Percentiles rank a stretch among this genome's conserved stretches.
Evolutionary conservation across 2,113 vertebrate species (phyloP).

Genomic region (Caracal caracal): DNA sequence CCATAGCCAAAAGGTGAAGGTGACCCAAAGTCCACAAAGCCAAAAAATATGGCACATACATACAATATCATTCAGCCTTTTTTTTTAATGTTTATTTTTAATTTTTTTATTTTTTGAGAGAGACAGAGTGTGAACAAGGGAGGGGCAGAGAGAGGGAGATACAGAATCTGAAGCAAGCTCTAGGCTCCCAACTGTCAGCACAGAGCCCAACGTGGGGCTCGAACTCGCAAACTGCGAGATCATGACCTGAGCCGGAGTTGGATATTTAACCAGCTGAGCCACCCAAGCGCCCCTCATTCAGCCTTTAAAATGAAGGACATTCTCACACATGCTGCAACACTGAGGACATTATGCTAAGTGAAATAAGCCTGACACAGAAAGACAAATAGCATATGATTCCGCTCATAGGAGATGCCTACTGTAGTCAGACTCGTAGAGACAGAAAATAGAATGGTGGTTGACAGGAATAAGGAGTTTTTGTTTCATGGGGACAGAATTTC

Average conservation of each 20-base stretch:
- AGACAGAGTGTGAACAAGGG: too few species aligned
- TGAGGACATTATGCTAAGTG: neutral
- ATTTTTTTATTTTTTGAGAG: too few species aligned
- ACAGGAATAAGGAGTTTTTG: neutral
- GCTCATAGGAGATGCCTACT: neutral
- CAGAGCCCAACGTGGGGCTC: too few species aligned
- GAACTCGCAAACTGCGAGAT: too few species aligned
- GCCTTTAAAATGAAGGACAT: neutral
- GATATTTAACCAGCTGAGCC: too few species aligned
- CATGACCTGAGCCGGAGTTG: too few species aligned
- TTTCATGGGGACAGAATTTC: neutral
- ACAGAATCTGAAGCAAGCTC: too few species aligned
- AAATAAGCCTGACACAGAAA: neutral
- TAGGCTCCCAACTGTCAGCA: too few species aligned
- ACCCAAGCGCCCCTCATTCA: neutral
- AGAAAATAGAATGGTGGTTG: neutral
- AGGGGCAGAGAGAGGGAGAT: too few species aligned
- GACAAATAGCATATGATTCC: neutral
- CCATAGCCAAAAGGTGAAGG: neutral
- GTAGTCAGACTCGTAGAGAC: neutral
- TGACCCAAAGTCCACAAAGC: neutral
- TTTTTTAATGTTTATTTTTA: too few species aligned
- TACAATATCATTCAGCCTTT: neutral
- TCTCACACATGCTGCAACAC: neutral
- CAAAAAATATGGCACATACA: neutral